Evolutionary conservation across 2,797 vertebrate species (phyloP).

Genomic region (Alosa sapidissima): DNA sequence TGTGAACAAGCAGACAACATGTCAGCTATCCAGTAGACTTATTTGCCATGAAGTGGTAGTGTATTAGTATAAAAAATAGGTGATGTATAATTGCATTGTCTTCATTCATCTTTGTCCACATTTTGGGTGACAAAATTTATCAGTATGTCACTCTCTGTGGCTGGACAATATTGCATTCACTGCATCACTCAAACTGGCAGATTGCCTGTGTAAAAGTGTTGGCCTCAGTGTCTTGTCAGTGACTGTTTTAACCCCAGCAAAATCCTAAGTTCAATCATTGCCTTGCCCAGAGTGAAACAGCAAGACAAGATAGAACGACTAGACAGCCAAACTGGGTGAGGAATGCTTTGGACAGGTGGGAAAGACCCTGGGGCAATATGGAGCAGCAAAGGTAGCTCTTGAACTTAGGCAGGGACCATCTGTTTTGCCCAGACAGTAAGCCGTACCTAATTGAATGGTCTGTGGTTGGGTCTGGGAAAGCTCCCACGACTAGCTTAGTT

Average conservation of each 20-base stretch:
- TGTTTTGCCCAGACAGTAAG: slow-evolving; percentile 69
- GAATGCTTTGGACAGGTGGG: slow-evolving; percentile 68
- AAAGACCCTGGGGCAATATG: slow-evolving; percentile 60
- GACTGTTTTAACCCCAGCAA: neutral
- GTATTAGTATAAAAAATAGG: neutral
- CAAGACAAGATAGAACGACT: neutral
- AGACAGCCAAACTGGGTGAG: slow-evolving; percentile 55
- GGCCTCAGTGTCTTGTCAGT: neutral
- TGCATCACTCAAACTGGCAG: neutral
- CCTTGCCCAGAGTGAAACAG: slow-evolving; percentile 1
- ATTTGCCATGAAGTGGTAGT: no score
- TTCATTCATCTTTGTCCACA: neutral
- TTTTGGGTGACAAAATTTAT: neutral
- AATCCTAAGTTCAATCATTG: neutral
- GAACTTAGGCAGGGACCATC: slow-evolving; percentile 70
- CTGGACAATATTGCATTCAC: neutral
- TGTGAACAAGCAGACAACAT: no score
- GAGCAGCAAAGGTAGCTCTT: slow-evolving; percentile 51
- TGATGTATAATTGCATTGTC: neutral
- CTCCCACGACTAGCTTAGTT: slow-evolving; percentile 6
- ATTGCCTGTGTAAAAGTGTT: neutral
- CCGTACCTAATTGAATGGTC: slow-evolving; percentile 74
- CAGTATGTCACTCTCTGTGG: neutral
- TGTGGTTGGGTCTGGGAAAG: slow-evolving; percentile 42
- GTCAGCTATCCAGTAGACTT: no score